Evolutionary conservation across 2,113 vertebrate genomes (phyloP), one percentile per base, ranked within the genome.

Genomic region (Tachysurus fulvidraco): DNA sequence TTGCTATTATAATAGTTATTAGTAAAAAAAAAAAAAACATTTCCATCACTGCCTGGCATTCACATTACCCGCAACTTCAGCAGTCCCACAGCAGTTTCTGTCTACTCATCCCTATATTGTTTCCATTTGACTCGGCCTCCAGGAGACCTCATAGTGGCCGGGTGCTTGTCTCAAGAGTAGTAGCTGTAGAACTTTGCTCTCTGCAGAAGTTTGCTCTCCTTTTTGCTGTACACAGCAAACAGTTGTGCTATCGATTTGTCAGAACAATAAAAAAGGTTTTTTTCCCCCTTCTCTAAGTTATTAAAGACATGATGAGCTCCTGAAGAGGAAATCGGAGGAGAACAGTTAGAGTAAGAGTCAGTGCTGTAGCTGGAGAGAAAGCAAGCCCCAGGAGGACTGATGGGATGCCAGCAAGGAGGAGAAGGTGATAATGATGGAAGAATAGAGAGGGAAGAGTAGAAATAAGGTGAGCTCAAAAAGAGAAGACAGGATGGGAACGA

Each of bases 201-300:
- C 71, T 44, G n/a, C 44, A 52, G 59, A 85, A 86, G 76, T 30
- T 86, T 84, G 64, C 64, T 85, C 78, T 84, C 23, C 46, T 3
- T 57, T 28, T 21, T 64, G 62, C 83, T 78, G 28, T 71, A 81
- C 78, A 81, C 67, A 82, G 85, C 50, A 73, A 65, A 77, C 60
- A 30, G 52, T 71, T 55, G 21, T 52, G 28, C 83, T 83, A 90
- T 88, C 36, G 85, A 90, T 88, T 85, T 25, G 28, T 74, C 59
- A 36, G 28, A 54, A 83, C 73, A 88, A 85, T 71, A 79, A 73
- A 83, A 81, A 64, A 67, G 25, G 9, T 16, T 71, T 41, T 64
- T 54, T 55, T 79, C 57, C 57, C 80, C 60, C 80, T 50, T 76
- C 52, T 25, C 55, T 36, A 59, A 55, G 81, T 85, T 87, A 89